Evolutionary conservation across 2,888 invertebrate species (phyloP).

Genomic region (Sinohyriopsis cumingii): DNA sequence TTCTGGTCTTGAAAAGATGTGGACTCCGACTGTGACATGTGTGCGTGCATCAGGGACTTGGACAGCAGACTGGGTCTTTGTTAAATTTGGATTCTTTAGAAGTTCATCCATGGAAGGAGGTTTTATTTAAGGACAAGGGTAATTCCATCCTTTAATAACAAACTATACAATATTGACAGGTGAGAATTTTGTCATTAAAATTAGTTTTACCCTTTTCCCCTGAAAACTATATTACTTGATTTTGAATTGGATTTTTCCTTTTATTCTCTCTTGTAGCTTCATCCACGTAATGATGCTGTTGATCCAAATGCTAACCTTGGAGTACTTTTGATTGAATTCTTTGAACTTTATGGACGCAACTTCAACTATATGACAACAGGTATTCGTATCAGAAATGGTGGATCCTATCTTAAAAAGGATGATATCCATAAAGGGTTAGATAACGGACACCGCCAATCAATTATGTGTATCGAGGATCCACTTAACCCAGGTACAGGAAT

Average conservation of each 20-base stretch:
- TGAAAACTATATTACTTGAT: too few relatives aligned
- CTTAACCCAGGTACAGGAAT: conserved; percentile 79
- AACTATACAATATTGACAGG: too few relatives aligned
- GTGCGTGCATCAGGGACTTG: too few relatives aligned
- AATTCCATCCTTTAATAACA: too few relatives aligned
- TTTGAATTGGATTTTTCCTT: neutral
- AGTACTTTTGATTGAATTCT: conserved; percentile 95
- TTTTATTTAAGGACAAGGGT: too few relatives aligned
- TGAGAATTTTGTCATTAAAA: too few relatives aligned
- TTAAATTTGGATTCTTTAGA: too few relatives aligned
- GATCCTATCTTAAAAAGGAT: conserved; percentile 94
- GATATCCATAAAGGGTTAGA: conserved; percentile 92
- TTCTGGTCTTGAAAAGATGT: too few relatives aligned
- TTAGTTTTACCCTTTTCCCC: too few relatives aligned
- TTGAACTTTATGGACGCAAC: conserved; percentile 96
- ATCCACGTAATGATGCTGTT: conserved; percentile 86
- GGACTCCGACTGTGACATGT: too few relatives aligned
- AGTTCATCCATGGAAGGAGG: too few relatives aligned
- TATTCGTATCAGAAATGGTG: conserved; percentile 93
- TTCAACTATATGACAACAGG: conserved; percentile 94
- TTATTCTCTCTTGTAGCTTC: conserved; percentile 70
- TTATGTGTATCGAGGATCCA: conserved; percentile 98
- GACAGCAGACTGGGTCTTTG: too few relatives aligned
- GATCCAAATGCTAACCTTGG: conserved; percentile 83
- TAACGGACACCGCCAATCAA: conserved; percentile 91